Conservation (phyloP, 2,888 invertebrate genomes). For the Dione juno region DNA sequence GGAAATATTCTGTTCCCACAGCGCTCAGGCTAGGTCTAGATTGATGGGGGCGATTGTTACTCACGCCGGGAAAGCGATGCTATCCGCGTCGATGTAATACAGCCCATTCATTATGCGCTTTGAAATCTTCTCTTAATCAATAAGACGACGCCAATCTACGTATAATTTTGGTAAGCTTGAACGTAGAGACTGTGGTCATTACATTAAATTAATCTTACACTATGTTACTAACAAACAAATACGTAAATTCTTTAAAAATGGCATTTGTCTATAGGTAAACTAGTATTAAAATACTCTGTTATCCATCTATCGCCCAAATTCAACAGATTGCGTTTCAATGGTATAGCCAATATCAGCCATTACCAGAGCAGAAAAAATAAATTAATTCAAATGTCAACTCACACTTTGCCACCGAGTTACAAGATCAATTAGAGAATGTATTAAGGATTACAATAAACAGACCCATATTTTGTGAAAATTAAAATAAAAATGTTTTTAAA, state of each 20-base stretch:
- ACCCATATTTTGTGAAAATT: not conserved
- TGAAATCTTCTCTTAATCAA: constrained; percentile 42
- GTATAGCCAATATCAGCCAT: not conserved
- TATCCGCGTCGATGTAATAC: constrained; percentile 41
- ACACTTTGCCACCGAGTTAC: no score
- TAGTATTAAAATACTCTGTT: not conserved
- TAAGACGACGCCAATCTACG: constrained; percentile 43
- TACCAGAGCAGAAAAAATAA: not conserved
- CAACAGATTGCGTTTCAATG: no score
- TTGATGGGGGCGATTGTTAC: constrained; percentile 39
- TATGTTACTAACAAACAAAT: constrained; percentile 22
- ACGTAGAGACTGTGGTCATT: constrained; percentile 31
- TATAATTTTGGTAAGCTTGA: constrained; percentile 32
- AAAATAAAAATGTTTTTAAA: constrained; percentile 8
- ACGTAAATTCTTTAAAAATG: not conserved
- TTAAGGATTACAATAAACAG: constrained; percentile 8
- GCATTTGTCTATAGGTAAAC: not conserved
- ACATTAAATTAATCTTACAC: constrained; percentile 36
- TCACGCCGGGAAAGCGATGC: constrained; percentile 40
- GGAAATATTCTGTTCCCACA: constrained; percentile 34
- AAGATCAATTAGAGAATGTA: no score
- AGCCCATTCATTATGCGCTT: constrained; percentile 42
- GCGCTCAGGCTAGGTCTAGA: constrained; percentile 35
- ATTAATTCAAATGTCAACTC: not conserved
- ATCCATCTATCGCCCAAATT: no score